These are phyloP conservation scores for Eptesicus fuscus DNA, from an alignment of 2,113 vertebrate genomes.

Conservation along the genomic window DNA sequence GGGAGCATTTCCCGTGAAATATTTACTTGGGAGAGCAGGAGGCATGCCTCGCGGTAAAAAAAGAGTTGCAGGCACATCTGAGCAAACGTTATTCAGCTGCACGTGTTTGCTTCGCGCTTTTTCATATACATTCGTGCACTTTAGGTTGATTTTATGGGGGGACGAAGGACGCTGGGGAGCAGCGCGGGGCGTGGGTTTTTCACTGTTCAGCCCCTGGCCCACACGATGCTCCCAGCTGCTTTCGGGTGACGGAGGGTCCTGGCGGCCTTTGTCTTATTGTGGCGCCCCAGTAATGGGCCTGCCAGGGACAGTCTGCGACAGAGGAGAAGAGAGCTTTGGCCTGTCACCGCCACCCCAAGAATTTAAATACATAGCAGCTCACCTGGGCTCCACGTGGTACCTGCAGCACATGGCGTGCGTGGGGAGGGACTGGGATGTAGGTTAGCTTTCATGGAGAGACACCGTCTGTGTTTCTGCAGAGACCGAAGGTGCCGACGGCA, in stretches of 20 bases:
- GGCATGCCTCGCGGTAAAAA: constrained; percentile 54
- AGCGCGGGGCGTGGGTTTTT: constrained; percentile 40
- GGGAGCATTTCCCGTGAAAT: constrained; percentile 74
- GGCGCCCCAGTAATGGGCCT: constrained; percentile 58
- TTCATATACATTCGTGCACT: constrained; percentile 73
- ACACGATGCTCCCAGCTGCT: neutral
- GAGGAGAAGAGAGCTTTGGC: constrained; percentile 59
- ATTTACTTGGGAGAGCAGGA: constrained; percentile 64
- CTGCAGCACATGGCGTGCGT: neutral
- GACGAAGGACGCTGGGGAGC: constrained; percentile 69
- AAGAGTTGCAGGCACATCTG: constrained; percentile 59
- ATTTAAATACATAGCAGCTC: constrained; percentile 46
- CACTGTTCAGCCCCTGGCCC: constrained; percentile 47
- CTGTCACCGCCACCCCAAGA: constrained; percentile 57
- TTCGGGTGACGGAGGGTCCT: constrained; percentile 58
- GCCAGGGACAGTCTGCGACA: constrained; percentile 60
- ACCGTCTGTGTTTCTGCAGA: neutral
- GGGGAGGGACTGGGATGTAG: constrained; percentile 29
- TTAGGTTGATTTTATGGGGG: constrained; percentile 72
- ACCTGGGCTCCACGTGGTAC: constrained; percentile 50
- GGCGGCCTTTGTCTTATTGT: constrained; percentile 65
- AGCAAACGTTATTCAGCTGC: constrained; percentile 63
- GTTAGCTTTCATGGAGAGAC: constrained; percentile 25
- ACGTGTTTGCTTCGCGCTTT: constrained; percentile 68
- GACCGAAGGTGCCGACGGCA: neutral